phyloP scores from a whole-genome alignment of 2,113 vertebrate genomes.

The Rhodinocichla rosea region DNA sequence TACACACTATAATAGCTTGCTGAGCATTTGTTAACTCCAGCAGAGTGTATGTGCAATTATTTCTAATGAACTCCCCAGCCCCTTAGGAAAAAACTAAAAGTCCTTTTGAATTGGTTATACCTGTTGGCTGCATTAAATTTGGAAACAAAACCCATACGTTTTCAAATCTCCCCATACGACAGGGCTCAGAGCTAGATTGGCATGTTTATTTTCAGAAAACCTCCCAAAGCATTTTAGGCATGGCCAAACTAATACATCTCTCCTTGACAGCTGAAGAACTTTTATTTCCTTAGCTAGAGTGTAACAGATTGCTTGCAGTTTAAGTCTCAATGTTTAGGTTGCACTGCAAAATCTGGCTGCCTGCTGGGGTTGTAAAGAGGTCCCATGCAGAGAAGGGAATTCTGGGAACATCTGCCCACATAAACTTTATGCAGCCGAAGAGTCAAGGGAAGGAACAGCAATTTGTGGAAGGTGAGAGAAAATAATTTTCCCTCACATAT shows the following conservation, averaged over 20 bases:
- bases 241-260: slow-evolving; percentile 51
- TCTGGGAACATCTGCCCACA: slow-evolving; percentile 53
- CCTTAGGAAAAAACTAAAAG: neutral
- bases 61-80: slow-evolving; percentile 6
- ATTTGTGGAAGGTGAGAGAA: slow-evolving; percentile 9
- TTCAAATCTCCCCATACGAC: slow-evolving; percentile 9
- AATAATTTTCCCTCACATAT: neutral
- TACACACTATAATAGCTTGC: slow-evolving; percentile 23
- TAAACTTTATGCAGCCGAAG: slow-evolving; percentile 8
- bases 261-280: slow-evolving; percentile 46
- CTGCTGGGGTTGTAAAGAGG: slow-evolving; percentile 60
- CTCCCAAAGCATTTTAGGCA: slow-evolving; percentile 46
- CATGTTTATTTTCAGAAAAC: slow-evolving; percentile 51
- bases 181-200: neutral
- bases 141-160: slow-evolving; percentile 19
- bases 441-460: neutral
- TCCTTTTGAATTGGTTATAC: slow-evolving; percentile 28
- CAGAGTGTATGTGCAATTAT: slow-evolving; percentile 44
- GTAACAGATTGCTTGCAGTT: slow-evolving; percentile 47
- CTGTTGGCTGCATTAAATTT: slow-evolving; percentile 16
- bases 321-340: slow-evolving; percentile 23
- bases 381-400: slow-evolving; percentile 39
- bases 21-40: slow-evolving; percentile 54
- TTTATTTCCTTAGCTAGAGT: slow-evolving; percentile 51
- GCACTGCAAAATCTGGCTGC: slow-evolving; percentile 41